Base-by-base conservation (phyloP, 2,888 invertebrate genomes). In the Troides helena region DNA sequence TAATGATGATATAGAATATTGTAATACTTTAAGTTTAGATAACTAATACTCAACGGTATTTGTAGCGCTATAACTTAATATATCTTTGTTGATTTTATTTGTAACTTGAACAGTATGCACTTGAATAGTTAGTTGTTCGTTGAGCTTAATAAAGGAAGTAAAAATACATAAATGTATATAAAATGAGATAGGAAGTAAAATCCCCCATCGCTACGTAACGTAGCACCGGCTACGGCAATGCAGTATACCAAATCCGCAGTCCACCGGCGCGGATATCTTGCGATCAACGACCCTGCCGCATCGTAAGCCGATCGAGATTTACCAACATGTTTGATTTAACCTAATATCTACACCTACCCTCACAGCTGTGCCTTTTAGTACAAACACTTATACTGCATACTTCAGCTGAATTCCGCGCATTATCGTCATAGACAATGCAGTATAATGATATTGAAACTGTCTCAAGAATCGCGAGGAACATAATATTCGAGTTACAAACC, bases 161-260 rank as follows among this genome's bases (percentile, higher is more conserved):
- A 10, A 61, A 56, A 53, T 53, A 53, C 5, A 30, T 50, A 59
- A 43, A 18, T 30, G 30, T 30, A 50, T 39, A 67, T 50, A 59
- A 30, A 61, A 50, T 61, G 53, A 61, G 61, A 67, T 56, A 53
- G 36, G 53, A 53, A 36, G 30, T 60, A 61, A 61, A 67, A 61
- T 58, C 57, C n/a, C 30, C 60, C 18, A 61, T 53, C 50, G 67
- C 61, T 50, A 39, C 66, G 50, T 66, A 50, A 66, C 67, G 67
- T 67, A 67, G 68, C 64, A 58, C 63, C 58, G 69, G 23, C 53
- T 65, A 69, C 69, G 65, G 65, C 69, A 69, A 57, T 69, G 69
- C 69, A 65, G 69, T 65, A 69, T 18, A 65, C 21, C 36, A 18
- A 23, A 36, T 50, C 67, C 61, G 61, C 60, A 67, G 61, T 53